These are phyloP conservation scores for Hystrix cristata DNA, from an alignment of 2,113 vertebrate species.

Conservation along the genomic window DNA sequence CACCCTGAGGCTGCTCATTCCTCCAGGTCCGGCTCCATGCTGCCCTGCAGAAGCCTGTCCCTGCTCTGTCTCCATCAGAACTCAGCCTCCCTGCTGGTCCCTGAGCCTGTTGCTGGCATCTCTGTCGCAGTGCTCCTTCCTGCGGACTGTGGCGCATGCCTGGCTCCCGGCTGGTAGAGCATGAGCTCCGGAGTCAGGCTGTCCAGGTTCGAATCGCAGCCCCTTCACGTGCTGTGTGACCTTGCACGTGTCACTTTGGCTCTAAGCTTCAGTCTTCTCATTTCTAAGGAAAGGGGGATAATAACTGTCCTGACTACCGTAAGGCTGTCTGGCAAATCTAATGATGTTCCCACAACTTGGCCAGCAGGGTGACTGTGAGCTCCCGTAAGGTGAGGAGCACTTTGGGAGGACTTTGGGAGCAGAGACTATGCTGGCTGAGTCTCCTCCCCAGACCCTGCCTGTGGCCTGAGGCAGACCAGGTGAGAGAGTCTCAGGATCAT, in stretches of 20 bases:
- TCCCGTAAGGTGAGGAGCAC: neutral
- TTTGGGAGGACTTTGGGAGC: neutral
- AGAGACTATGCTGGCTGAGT: neutral
- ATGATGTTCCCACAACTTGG: neutral
- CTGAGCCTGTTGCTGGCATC: neutral
- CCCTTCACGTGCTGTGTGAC: neutral
- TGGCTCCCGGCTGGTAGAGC: neutral
- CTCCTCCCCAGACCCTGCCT: neutral
- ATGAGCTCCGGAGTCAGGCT: neutral
- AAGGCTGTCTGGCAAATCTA: neutral
- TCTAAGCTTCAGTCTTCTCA: neutral
- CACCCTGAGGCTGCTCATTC: neutral
- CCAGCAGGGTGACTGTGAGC: neutral
- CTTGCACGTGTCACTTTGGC: fast-evolving
- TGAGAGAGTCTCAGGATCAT: neutral
- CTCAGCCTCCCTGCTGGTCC: neutral
- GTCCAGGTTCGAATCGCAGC: neutral
- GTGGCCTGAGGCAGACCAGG: neutral
- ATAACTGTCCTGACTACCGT: neutral
- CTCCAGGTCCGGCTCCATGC: neutral
- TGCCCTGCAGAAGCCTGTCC: neutral
- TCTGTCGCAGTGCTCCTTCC: neutral
- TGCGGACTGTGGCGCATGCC: neutral
- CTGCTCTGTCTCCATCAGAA: neutral
- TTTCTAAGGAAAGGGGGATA: neutral